Base-by-base conservation (phyloP, 64 coral and sea anemone species). In the Stichodactyla helianthus region DNA sequence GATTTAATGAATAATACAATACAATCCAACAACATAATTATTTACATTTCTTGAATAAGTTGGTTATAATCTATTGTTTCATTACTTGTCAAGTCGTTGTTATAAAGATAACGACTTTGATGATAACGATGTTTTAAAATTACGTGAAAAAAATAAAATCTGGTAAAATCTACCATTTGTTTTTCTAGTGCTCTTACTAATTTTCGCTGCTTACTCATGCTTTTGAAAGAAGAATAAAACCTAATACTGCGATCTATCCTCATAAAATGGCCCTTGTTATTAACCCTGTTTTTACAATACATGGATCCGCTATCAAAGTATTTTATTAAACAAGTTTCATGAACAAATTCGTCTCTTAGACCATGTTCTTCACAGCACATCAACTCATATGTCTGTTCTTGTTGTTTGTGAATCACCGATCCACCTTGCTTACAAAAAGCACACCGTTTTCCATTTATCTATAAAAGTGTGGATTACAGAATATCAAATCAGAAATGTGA, bases 121-220 rank as follows among this genome's bases (percentile, higher is more conserved):
- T 70, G 19, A 70, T 70, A 70, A 70, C 64, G 64, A 70, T 70
- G 19, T 70, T 70, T 70, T 70, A 70, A 70, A 70, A 70, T 70
- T 6, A 70, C 64, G 17, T 70, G 19, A 20, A 70, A 70, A 70
- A 70, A 70, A 70, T 70, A 25, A 70, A 19, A 70, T 70, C 19
- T 70, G 64, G 64, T n/a, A 70, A 70, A 70, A 70, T 70, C 64
- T 22, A 70, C 4, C 64, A 70, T 70, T 70, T 70, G 64, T 70
- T 70, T 70, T 25, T 70, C 64, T 70, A 70, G 64, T 25, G 9
- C 5, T n/a, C 19, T n/a, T 23, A 70, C 64, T 70, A 70, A 70
- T 22, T 22, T 26, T 70, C 19, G 17, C 19, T 70, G 64, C 16
- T 25, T 70, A 70, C 64, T 70, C 19, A n/a, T n/a, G 18, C 19